A percentile compares a stretch with the other conserved stretches of the same genome.
Evolutionary conservation across 2,888 invertebrate species (phyloP).

Genomic region (Biston betularia): DNA sequence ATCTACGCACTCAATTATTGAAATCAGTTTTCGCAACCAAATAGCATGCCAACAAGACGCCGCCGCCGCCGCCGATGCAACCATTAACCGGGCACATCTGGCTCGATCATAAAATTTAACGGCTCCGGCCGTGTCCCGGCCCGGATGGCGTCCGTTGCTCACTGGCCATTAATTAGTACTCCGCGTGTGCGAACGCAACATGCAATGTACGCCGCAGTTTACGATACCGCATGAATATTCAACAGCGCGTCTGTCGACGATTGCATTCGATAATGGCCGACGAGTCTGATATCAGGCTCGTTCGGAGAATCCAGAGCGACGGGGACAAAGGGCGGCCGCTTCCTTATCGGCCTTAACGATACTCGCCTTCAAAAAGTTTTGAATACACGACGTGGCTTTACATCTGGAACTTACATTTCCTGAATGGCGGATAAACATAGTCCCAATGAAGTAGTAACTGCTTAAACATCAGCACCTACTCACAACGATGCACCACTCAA

Average conservation of each 20-base stretch:
- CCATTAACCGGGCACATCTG: slow-evolving; percentile 73
- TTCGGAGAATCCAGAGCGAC: not conserved
- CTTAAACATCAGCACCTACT: too few relatives aligned
- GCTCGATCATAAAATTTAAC: slow-evolving; percentile 78
- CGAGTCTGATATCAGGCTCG: slow-evolving; percentile 20
- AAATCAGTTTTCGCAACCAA: slow-evolving; percentile 6
- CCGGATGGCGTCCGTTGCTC: slow-evolving; percentile 75
- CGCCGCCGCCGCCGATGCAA: slow-evolving; percentile 49
- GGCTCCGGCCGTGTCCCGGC: slow-evolving; percentile 65
- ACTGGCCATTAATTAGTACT: slow-evolving; percentile 79
- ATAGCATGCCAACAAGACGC: slow-evolving; percentile 40
- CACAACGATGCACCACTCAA: too few relatives aligned
- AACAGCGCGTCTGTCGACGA: slow-evolving; percentile 61
- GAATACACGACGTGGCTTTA: too few relatives aligned
- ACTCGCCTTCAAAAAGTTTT: too few relatives aligned
- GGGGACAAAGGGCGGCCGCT: not conserved
- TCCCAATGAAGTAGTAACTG: too few relatives aligned
- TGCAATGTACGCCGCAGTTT: slow-evolving; percentile 76
- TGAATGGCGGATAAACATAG: too few relatives aligned
- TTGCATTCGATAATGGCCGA: slow-evolving; percentile 63
- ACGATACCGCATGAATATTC: slow-evolving; percentile 78
- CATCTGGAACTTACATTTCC: too few relatives aligned
- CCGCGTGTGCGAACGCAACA: slow-evolving; percentile 72
- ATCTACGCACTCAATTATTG: not conserved
- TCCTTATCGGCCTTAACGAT: too few relatives aligned